These are phyloP conservation scores for Chlorops oryzae DNA, from an alignment of 1,140 invertebrate genomes.

Conservation along the genomic window DNA sequence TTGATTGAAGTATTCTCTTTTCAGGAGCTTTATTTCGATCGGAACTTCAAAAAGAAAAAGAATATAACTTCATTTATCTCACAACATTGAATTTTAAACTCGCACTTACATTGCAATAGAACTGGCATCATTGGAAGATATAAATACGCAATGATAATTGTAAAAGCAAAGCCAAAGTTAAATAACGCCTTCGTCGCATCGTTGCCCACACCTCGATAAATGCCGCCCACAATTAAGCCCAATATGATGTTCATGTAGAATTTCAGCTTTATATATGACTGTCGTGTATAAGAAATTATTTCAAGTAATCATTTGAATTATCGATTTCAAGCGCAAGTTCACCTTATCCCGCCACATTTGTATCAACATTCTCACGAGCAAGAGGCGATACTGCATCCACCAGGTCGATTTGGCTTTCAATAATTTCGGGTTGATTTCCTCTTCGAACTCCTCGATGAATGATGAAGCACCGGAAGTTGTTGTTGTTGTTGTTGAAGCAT, in stretches of 20 bases:
- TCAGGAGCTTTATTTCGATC: conserved; percentile 75
- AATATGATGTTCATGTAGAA: conserved; percentile 61
- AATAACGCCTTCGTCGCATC: conserved; percentile 74
- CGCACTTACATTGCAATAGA: conserved; percentile 65
- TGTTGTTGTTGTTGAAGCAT: conserved; percentile 29
- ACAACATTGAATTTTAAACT: too few relatives aligned
- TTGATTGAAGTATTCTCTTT: conserved; percentile 86
- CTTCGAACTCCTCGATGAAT: conserved; percentile 37
- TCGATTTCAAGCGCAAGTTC: not conserved
- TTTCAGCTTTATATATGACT: conserved; percentile 66
- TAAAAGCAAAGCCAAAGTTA: conserved; percentile 77
- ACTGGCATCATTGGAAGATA: conserved; percentile 76
- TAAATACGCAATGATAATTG: conserved; percentile 67
- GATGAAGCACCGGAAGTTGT: conserved; percentile 43
- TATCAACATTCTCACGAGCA: conserved; percentile 61
- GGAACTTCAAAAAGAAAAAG: conserved; percentile 65
- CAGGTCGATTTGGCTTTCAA: conserved; percentile 55
- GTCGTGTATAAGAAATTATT: conserved; percentile 41
- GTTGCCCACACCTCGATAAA: conserved; percentile 66
- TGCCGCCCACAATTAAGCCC: conserved; percentile 60
- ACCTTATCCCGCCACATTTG: conserved; percentile 69
- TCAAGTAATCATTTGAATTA: conserved; percentile 11
- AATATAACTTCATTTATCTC: not conserved
- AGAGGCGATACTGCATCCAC: conserved; percentile 59
- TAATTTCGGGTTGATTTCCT: conserved; percentile 45